phyloP scores from a whole-genome alignment of 2,113 vertebrate species.

The Thunnus thynnus region DNA sequence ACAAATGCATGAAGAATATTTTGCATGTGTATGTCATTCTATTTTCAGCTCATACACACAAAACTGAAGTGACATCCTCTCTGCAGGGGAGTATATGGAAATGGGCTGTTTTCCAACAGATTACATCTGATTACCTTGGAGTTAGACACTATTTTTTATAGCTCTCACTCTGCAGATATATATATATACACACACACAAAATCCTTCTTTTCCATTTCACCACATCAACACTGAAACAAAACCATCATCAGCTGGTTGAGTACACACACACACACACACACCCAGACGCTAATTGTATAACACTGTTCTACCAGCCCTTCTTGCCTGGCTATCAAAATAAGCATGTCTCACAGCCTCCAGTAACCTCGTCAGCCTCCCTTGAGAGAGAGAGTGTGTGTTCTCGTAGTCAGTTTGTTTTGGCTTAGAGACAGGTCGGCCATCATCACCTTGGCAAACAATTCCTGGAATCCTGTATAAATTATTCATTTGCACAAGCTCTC shows the following conservation, averaged over 20 bases:
- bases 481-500: constrained; percentile 85
- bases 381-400: constrained; percentile 66
- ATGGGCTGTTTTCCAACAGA: constrained; percentile 51
- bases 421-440: constrained; percentile 84
- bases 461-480: constrained; percentile 87
- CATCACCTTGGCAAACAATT: constrained; percentile 89
- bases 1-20: constrained; percentile 73
- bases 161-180: not conserved
- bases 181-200: not conserved
- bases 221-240: constrained; percentile 9
- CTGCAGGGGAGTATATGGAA: constrained; percentile 40
- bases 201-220: constrained; percentile 8
- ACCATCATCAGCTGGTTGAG: constrained; percentile 1
- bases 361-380: constrained; percentile 67
- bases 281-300: constrained; percentile 50
- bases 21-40: constrained; percentile 62
- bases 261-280: constrained; percentile 31
- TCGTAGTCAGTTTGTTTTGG: constrained; percentile 84
- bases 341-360: constrained; percentile 61
- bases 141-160: constrained; percentile 1
- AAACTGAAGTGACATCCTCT: constrained; percentile 44
- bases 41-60: constrained; percentile 51
- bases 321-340: constrained; percentile 68
- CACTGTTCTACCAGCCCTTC: constrained; percentile 38
- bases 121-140: constrained; percentile 40